These are phyloP conservation scores for Cryptoblepharus egeriae DNA, from an alignment of 2,797 vertebrate genomes.

Conservation along the genomic window DNA sequence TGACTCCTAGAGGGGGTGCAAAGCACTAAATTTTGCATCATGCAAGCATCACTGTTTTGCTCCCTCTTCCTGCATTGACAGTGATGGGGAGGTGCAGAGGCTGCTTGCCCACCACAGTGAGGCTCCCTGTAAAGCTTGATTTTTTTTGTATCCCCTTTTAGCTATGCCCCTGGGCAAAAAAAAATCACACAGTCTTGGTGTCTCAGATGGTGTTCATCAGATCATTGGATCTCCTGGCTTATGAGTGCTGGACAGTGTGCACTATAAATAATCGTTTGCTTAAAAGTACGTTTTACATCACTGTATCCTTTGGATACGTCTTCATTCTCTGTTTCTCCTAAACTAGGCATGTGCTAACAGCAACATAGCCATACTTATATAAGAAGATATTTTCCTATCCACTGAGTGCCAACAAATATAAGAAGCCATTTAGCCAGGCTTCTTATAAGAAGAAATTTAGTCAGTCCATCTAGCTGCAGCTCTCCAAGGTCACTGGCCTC, in stretches of 20 bases:
- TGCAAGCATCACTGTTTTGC: too few species aligned
- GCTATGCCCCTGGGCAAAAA: too few species aligned
- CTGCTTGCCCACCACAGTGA: too few species aligned
- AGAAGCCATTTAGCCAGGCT: background rate
- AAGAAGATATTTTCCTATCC: slow-evolving; percentile 53
- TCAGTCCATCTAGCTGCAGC: background rate
- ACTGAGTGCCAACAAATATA: background rate
- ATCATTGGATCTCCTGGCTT: slow-evolving; percentile 28
- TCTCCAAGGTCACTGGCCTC: background rate
- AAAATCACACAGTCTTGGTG: too few species aligned
- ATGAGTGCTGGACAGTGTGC: background rate
- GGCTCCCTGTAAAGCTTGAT: too few species aligned
- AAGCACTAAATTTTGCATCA: too few species aligned
- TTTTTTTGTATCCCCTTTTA: too few species aligned
- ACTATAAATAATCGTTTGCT: slow-evolving; percentile 42
- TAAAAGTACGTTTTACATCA: slow-evolving; percentile 23
- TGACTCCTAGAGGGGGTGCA: too few species aligned
- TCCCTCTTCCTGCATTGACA: too few species aligned
- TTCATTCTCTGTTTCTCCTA: slow-evolving; percentile 33
- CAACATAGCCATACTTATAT: slow-evolving; percentile 57
- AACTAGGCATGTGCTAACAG: slow-evolving; percentile 60
- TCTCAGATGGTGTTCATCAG: slow-evolving; percentile 15
- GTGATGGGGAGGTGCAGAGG: too few species aligned
- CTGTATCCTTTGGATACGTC: background rate
- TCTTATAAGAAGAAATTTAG: too few species aligned